Conservation (phyloP, 2,797 vertebrate species). For the Aeoliscus strigatus region DNA sequence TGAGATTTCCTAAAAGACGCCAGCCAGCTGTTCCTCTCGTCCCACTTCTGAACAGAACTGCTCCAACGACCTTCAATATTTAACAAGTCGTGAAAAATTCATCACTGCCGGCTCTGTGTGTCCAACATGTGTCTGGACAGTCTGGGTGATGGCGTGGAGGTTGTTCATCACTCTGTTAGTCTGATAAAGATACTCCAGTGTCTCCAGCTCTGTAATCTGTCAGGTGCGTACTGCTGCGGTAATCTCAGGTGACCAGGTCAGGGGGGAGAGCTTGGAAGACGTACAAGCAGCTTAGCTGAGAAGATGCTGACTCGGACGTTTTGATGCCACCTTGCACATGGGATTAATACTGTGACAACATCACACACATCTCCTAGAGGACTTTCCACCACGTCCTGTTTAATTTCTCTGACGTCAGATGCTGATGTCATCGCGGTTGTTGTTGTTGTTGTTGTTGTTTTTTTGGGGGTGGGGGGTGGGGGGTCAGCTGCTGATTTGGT, state of each 20-base stretch:
- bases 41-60: slow-evolving; percentile 31
- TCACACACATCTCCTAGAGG: slow-evolving; percentile 29
- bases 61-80: slow-evolving; percentile 65
- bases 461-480: too few relatives aligned
- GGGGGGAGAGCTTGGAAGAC: slow-evolving; percentile 62
- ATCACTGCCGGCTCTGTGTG: slow-evolving; percentile 51
- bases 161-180: background rate
- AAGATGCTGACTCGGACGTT: slow-evolving; percentile 68
- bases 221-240: slow-evolving; percentile 52
- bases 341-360: slow-evolving; percentile 46
- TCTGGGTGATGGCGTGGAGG: too few relatives aligned
- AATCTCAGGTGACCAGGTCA: slow-evolving; percentile 81
- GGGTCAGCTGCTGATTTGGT: background rate
- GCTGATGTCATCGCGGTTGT: slow-evolving; percentile 1
- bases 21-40: slow-evolving; percentile 25
- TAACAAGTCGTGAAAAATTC: slow-evolving; percentile 73
- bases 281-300: slow-evolving; percentile 77
- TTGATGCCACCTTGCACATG: slow-evolving; percentile 36
- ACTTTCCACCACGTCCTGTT: slow-evolving; percentile 16
- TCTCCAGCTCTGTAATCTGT: slow-evolving; percentile 70
- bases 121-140: slow-evolving; percentile 12
- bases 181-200: slow-evolving; percentile 44
- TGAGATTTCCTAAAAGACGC: slow-evolving; percentile 12
- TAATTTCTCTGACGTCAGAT: slow-evolving; percentile 46
- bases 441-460: background rate